Conservation (phyloP, 2,888 invertebrate genomes). For the Caenorhabditis sp. region DNA sequence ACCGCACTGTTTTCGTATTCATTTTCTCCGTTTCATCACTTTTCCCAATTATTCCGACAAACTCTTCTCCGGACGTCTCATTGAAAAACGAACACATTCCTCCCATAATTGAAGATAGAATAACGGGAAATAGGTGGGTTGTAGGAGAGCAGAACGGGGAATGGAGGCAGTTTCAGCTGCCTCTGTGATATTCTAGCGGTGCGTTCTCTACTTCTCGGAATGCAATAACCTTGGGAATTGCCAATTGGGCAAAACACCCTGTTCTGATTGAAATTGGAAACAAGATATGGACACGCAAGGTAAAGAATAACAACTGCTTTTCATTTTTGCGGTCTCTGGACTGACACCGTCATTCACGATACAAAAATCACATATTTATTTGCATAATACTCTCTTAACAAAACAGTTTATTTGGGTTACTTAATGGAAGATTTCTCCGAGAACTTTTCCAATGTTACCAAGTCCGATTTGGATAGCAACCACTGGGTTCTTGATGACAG, state of each 20-base stretch:
- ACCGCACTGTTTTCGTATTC: slow-evolving; percentile 1
- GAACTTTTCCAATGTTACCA: slow-evolving; percentile 15
- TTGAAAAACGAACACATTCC: slow-evolving; percentile 6
- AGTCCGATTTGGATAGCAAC: slow-evolving; percentile 17
- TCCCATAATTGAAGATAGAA: slow-evolving; percentile 2
- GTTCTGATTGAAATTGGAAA: background rate
- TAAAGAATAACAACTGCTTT: background rate
- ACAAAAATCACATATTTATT: too few relatives aligned
- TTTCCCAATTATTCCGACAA: background rate
- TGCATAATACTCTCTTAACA: too few relatives aligned
- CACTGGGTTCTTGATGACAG: slow-evolving; percentile 4
- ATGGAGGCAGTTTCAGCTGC: background rate
- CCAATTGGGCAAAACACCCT: background rate
- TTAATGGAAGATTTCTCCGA: slow-evolving; percentile 23
- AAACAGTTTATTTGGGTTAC: too few relatives aligned
- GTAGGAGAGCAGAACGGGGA: background rate
- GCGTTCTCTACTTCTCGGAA: slow-evolving; percentile 1
- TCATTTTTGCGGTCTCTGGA: too few relatives aligned
- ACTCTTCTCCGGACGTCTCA: background rate
- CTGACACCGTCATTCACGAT: too few relatives aligned
- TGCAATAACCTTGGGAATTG: slow-evolving; percentile 10
- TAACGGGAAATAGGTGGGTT: background rate
- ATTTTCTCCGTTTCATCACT: background rate
- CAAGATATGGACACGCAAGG: background rate
- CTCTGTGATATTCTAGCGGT: slow-evolving; percentile 1